Conservation (phyloP, 2,888 invertebrate genomes). For the Molorchus minor region DNA sequence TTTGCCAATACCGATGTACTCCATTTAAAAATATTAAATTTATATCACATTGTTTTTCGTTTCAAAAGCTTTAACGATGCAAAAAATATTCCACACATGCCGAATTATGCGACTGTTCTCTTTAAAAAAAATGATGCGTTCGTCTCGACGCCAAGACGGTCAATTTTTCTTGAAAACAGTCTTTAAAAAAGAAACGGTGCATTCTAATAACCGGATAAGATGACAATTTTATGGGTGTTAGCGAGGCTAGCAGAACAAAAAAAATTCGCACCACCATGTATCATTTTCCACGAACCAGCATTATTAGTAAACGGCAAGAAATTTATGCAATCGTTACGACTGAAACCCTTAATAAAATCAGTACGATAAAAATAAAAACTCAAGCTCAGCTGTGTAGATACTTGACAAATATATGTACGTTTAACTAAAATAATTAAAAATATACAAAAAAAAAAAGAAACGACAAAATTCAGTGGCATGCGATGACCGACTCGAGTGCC, state of each 20-base stretch:
- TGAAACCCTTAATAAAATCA: conserved; percentile 8
- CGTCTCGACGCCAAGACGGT: conserved; percentile 8
- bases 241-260: no score
- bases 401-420: conserved; percentile 35
- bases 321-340: background rate
- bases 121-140: background rate
- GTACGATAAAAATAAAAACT: background rate
- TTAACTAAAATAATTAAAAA: conserved; percentile 26
- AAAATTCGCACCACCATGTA: no score
- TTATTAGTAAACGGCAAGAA: no score
- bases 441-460: conserved; percentile 20
- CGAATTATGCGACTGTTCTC: conserved; percentile 6
- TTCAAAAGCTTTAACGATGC: conserved; percentile 40
- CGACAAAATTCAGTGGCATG: conserved; percentile 55
- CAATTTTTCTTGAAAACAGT: conserved; percentile 19
- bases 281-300: no score
- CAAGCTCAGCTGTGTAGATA: conserved; percentile 31
- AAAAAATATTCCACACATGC: conserved; percentile 12
- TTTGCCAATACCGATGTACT: conserved; percentile 38
- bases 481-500: conserved; percentile 79
- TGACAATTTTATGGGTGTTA: no score
- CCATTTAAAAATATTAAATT: conserved; percentile 46
- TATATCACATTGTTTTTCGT: conserved; percentile 49
- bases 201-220: no score
- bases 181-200: no score